phyloP scores from a whole-genome alignment of 1,140 invertebrate species.

The Trichoplusia ni region DNA sequence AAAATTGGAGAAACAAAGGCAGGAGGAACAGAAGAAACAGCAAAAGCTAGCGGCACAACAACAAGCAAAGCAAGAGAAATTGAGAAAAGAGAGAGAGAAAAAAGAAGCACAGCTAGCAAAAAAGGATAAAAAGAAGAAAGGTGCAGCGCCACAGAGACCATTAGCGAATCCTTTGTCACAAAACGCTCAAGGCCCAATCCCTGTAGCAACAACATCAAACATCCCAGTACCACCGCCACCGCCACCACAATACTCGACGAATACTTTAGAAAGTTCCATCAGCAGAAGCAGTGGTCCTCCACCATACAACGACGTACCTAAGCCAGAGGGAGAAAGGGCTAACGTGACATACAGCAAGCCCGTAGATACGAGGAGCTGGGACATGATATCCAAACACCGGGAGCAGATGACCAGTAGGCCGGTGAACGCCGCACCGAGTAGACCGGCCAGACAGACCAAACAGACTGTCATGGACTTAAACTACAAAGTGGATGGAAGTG shows the following conservation, averaged over 20 bases:
- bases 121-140: slow-evolving; percentile 45
- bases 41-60: slow-evolving; percentile 55
- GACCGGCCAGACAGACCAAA: slow-evolving; percentile 31
- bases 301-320: slow-evolving; percentile 50
- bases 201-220: not conserved
- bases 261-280: slow-evolving; percentile 70
- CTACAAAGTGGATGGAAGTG: slow-evolving; percentile 48
- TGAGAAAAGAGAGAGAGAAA: slow-evolving; percentile 53
- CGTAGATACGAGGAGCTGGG: slow-evolving; percentile 67
- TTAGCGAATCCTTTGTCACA: slow-evolving; percentile 27
- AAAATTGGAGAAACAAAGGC: slow-evolving; percentile 53
- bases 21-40: slow-evolving; percentile 55
- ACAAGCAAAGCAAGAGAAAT: slow-evolving; percentile 56
- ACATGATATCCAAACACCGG: slow-evolving; percentile 72
- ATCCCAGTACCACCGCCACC: not conserved
- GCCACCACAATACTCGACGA: slow-evolving; percentile 45
- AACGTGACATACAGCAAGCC: slow-evolving; percentile 60
- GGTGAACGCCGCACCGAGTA: not conserved
- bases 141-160: slow-evolving; percentile 31
- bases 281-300: slow-evolving; percentile 64
- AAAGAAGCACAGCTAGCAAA: slow-evolving; percentile 42
- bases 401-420: slow-evolving; percentile 58
- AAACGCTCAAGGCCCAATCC: too few relatives aligned
- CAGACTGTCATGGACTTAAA: slow-evolving; percentile 55
- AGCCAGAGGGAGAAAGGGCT: slow-evolving; percentile 35